Evolutionary conservation across 1,140 invertebrate species (phyloP).

Genomic region (Whitmania pigra): DNA sequence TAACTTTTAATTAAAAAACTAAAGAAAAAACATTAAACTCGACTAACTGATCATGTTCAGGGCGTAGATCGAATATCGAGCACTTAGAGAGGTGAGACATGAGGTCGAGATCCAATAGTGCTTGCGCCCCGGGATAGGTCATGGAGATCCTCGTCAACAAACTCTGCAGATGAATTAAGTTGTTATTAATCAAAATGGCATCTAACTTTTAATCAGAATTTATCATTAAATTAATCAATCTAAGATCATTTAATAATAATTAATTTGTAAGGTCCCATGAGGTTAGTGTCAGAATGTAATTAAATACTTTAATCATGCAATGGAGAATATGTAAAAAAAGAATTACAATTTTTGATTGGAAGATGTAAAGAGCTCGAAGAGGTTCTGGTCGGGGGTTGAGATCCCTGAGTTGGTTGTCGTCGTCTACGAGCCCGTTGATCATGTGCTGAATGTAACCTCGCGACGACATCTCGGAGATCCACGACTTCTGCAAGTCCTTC

Average conservation of each 20-base stretch:
- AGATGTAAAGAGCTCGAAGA: constrained; percentile 66
- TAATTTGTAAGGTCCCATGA: too few relatives aligned
- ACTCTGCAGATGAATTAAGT: constrained; percentile 45
- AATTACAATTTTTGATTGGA: constrained; percentile 66
- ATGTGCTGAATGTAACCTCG: constrained; percentile 71
- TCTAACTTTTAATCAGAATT: too few relatives aligned
- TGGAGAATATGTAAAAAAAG: too few relatives aligned
- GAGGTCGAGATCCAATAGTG: constrained; percentile 60
- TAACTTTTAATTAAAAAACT: constrained; percentile 1
- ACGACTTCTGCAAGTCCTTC: constrained; percentile 58
- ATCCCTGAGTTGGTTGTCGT: constrained; percentile 58
- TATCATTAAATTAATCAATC: too few relatives aligned
- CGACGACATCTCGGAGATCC: constrained; percentile 59
- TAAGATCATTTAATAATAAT: too few relatives aligned
- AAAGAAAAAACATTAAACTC: neutral
- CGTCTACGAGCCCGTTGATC: constrained; percentile 62
- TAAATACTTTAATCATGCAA: too few relatives aligned
- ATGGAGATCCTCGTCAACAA: constrained; percentile 62
- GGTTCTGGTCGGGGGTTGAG: constrained; percentile 57
- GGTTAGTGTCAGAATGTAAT: too few relatives aligned
- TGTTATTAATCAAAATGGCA: too few relatives aligned
- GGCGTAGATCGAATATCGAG: constrained; percentile 60
- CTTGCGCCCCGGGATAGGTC: constrained; percentile 58
- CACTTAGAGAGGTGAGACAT: constrained; percentile 61
- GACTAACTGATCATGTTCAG: constrained; percentile 27